Percentiles rank a stretch among this genome's conserved stretches.
These are phyloP conservation scores for Actinia tenebrosa DNA, from an alignment of 64 coral and sea anemone genomes.

Conservation along the genomic window DNA sequence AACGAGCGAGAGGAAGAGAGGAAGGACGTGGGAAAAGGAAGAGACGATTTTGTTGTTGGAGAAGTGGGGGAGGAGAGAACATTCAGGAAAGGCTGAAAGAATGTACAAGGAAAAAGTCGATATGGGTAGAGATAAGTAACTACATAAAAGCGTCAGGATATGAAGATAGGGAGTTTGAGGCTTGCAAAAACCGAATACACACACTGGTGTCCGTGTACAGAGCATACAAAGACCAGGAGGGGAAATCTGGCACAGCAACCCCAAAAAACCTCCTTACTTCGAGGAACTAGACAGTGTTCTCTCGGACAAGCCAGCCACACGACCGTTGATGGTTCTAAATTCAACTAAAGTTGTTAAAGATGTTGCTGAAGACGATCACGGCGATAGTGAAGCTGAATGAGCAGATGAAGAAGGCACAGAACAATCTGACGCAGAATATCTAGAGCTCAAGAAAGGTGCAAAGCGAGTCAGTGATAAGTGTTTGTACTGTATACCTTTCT, in stretches of 20 bases:
- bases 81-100: conserved; percentile 34
- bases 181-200: conserved; percentile 16
- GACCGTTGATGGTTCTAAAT: conserved; percentile 12
- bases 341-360: no score
- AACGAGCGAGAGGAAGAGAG: no score
- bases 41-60: conserved; percentile 30
- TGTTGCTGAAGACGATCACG: no score
- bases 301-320: conserved; percentile 27
- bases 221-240: conserved; percentile 10
- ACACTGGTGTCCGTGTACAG: conserved; percentile 18
- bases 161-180: conserved; percentile 4
- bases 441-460: neutral
- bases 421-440: neutral
- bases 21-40: no score
- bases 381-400: neutral
- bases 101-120: conserved; percentile 27
- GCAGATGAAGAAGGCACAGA: neutral
- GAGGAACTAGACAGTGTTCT: conserved; percentile 27
- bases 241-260: conserved; percentile 13
- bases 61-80: conserved; percentile 41
- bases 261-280: conserved; percentile 31
- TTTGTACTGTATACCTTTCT: neutral
- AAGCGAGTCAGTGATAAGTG: neutral
- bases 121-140: neutral
- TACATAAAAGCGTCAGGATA: conserved; percentile 3